Evolutionary conservation across 2,888 invertebrate species (phyloP).

Genomic region (Mimas tiliae): DNA sequence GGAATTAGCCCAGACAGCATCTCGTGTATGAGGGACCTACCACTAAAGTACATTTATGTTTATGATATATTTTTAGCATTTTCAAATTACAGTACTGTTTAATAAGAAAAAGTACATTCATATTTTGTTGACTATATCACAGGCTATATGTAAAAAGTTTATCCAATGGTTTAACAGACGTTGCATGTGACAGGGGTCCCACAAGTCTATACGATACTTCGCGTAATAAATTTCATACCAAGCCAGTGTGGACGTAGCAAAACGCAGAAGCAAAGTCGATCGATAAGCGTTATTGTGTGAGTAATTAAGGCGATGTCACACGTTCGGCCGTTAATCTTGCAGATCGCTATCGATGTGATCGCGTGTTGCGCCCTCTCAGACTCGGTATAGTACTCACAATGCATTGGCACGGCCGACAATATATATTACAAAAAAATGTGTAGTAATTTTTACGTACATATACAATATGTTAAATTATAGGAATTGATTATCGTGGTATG

Average conservation of each 20-base stretch:
- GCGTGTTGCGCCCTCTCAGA: slow-evolving; percentile 53
- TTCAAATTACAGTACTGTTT: too few species aligned
- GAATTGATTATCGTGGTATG: too few species aligned
- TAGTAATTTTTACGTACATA: too few species aligned
- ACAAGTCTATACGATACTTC: slow-evolving; percentile 27
- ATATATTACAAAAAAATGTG: slow-evolving; percentile 1
- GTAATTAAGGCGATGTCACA: slow-evolving; percentile 77
- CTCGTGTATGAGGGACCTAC: too few species aligned
- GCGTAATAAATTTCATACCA: slow-evolving; percentile 27
- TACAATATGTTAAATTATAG: too few species aligned
- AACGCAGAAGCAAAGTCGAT: slow-evolving; percentile 57
- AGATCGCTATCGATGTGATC: slow-evolving; percentile 78
- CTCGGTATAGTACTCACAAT: slow-evolving; percentile 27
- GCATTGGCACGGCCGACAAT: slow-evolving; percentile 10
- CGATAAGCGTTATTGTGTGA: slow-evolving; percentile 71
- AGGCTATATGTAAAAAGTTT: neutral
- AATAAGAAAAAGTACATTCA: too few species aligned
- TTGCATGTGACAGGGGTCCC: neutral
- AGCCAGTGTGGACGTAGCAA: slow-evolving; percentile 26
- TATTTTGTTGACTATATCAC: too few species aligned
- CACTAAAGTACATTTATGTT: too few species aligned
- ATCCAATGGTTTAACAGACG: neutral
- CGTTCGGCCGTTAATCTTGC: slow-evolving; percentile 73
- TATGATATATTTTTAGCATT: too few species aligned
- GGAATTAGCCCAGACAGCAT: too few species aligned